These are phyloP conservation scores for Hormiphora californensis DNA, from an alignment of 37 sponge, comb jelly and placozoan species.

Conservation along the genomic window DNA sequence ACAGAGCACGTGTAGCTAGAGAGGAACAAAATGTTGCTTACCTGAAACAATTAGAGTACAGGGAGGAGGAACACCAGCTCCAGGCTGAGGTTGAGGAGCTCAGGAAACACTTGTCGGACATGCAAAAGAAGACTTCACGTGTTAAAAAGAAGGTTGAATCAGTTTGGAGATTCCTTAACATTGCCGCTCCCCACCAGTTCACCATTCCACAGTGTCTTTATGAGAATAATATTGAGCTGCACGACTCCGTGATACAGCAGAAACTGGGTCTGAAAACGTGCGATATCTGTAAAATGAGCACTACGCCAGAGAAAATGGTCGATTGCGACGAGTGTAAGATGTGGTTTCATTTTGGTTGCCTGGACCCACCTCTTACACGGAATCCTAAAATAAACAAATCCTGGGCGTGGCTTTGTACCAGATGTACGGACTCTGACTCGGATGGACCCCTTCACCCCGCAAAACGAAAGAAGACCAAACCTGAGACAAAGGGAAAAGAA, in stretches of 20 bases:
- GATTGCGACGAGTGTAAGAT: slow-evolving; percentile 33
- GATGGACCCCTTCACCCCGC: not conserved
- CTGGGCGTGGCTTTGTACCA: slow-evolving; percentile 52
- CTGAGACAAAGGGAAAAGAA: not conserved
- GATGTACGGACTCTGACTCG: not conserved
- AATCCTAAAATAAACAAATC: slow-evolving; percentile 37
- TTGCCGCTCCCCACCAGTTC: slow-evolving; percentile 4
- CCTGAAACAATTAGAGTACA: not conserved
- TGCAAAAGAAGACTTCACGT: not conserved
- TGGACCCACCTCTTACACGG: slow-evolving; percentile 28
- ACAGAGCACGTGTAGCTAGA: not conserved
- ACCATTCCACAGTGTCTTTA: slow-evolving; percentile 18
- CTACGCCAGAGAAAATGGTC: slow-evolving; percentile 5
- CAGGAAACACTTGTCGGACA: not conserved
- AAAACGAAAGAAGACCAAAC: not conserved
- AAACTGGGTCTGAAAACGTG: slow-evolving; percentile 26
- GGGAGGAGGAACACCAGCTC: slow-evolving; percentile 40
- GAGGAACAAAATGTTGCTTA: not conserved
- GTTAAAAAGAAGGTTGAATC: slow-evolving; percentile 7
- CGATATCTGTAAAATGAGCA: not conserved
- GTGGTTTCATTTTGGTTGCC: slow-evolving; percentile 43
- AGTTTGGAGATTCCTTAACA: slow-evolving; percentile 29
- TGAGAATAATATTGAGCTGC: slow-evolving; percentile 6
- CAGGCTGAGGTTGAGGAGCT: slow-evolving; percentile 17
- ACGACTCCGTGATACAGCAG: not conserved